These are phyloP conservation scores for Microctonus brassicae DNA, from an alignment of 2,888 invertebrate genomes.

Conservation along the genomic window DNA sequence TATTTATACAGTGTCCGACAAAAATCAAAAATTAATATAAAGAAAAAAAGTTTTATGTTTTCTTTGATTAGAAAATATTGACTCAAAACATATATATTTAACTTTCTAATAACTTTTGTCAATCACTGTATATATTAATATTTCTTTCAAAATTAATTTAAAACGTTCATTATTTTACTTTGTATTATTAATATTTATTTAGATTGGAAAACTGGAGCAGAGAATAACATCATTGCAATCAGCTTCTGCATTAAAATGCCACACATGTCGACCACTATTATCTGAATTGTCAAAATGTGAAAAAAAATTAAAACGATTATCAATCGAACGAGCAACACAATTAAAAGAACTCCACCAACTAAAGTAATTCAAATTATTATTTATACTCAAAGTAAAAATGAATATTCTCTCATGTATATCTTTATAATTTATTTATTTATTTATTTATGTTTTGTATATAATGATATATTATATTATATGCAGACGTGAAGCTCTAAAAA, in stretches of 20 bases:
- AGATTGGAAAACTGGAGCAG: constrained; percentile 81
- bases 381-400: background rate
- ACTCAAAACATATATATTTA: no score
- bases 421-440: no score
- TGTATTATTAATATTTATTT: no score
- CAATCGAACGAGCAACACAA: constrained; percentile 77
- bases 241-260: constrained; percentile 78
- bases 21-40: constrained; percentile 10
- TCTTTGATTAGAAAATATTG: no score
- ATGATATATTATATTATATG: constrained; percentile 1
- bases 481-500: constrained; percentile 88
- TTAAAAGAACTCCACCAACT: constrained; percentile 83
- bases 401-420: no score
- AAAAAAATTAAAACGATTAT: constrained; percentile 73
- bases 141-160: no score
- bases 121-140: no score
- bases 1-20: no score
- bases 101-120: no score
- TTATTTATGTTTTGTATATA: background rate
- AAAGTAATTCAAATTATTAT: constrained; percentile 75
- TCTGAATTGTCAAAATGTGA: constrained; percentile 77
- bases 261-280: constrained; percentile 77
- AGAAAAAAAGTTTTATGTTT: no score
- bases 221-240: constrained; percentile 79
- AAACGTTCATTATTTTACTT: no score